These are phyloP conservation scores for Coreoperca whiteheadi DNA, from an alignment of 2,113 vertebrate species.

Conservation along the genomic window DNA sequence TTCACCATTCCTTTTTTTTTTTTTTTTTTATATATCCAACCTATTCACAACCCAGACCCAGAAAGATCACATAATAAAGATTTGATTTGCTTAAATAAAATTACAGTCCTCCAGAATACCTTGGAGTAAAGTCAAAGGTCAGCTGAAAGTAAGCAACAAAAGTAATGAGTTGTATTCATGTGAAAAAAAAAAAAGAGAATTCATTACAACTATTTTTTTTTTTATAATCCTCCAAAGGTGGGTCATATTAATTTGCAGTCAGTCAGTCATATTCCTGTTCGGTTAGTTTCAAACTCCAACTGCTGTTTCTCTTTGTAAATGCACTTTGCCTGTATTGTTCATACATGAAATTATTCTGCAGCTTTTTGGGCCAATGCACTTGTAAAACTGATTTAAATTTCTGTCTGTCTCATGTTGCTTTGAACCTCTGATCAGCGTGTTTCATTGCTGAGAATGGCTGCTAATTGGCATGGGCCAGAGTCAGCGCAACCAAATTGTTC, in stretches of 20 bases:
- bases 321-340: background rate
- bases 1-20: conserved; percentile 21
- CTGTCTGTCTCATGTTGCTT: background rate
- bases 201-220: no score
- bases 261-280: background rate
- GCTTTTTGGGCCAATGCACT: background rate
- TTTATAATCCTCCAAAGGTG: background rate
- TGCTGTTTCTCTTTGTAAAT: background rate
- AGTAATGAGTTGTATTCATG: conserved; percentile 55
- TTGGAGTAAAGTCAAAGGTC: conserved; percentile 41
- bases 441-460: conserved; percentile 1
- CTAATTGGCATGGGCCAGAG: background rate
- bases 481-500: background rate
- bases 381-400: background rate
- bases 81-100: conserved; percentile 74
- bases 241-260: background rate
- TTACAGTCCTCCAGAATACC: conserved; percentile 66
- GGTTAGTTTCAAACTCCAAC: background rate
- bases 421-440: background rate
- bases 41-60: conserved; percentile 57
- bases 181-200: background rate
- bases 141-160: conserved; percentile 53
- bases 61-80: conserved; percentile 64
- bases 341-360: background rate
- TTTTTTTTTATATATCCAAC: no score